A percentile compares a stretch with the other conserved stretches of the same genome.
phyloP scores from a whole-genome alignment of 2,113 vertebrate genomes.

The Solenodon paradoxus region DNA sequence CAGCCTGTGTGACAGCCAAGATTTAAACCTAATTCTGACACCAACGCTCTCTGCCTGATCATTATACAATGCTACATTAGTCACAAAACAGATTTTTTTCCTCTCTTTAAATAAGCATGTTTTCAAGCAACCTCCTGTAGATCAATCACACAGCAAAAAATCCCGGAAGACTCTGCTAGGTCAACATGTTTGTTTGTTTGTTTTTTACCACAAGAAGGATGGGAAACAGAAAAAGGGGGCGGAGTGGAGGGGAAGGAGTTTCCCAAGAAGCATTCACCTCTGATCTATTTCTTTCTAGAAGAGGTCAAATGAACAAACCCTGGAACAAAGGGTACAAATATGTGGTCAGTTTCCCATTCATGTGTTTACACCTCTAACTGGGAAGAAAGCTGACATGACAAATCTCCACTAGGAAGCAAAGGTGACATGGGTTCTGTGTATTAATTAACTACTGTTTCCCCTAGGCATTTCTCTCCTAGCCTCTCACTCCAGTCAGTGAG shows the following conservation, averaged over 20 bases:
- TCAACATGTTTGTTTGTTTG: not conserved
- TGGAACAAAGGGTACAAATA: not conserved
- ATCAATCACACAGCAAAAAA: not conserved
- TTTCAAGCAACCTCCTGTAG: not conserved
- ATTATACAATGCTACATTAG: too few relatives aligned
- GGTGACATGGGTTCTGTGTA: not conserved
- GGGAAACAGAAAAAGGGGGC: not conserved
- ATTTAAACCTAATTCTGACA: not conserved
- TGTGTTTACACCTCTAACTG: not conserved
- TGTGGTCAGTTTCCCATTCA: not conserved
- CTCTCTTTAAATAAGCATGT: not conserved
- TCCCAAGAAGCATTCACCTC: not conserved
- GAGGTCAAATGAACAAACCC: not conserved
- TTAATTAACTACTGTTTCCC: not conserved
- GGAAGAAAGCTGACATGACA: not conserved
- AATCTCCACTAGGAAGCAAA: not conserved
- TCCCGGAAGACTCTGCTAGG: not conserved
- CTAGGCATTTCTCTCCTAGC: not conserved
- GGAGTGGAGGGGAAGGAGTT: not conserved
- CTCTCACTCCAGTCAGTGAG: not conserved
- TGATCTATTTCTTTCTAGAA: not conserved
- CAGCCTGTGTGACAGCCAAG: not conserved
- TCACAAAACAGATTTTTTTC: not conserved
- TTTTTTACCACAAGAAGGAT: not conserved
- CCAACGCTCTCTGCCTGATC: not conserved